Percentiles rank a stretch among this genome's conserved stretches.
These are phyloP conservation scores for Philereme transversata DNA, from an alignment of 2,888 invertebrate genomes.

Conservation along the genomic window DNA sequence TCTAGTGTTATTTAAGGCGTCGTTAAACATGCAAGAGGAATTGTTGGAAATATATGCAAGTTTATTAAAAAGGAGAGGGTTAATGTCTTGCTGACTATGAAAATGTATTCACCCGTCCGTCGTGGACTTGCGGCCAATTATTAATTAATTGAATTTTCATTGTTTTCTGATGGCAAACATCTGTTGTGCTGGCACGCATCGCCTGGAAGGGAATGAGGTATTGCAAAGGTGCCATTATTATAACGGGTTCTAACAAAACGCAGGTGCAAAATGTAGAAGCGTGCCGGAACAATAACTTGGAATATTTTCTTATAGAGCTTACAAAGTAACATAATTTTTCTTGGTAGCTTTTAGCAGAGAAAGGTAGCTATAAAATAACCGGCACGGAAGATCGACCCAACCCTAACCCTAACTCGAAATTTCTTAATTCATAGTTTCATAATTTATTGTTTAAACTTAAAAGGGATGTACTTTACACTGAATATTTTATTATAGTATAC, in stretches of 20 bases:
- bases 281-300: slow-evolving; percentile 18
- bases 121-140: slow-evolving; percentile 13
- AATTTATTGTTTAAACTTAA: no score
- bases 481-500: no score
- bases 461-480: no score
- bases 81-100: slow-evolving; percentile 16
- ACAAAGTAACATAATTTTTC: slow-evolving; percentile 9
- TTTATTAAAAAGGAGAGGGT: slow-evolving; percentile 9
- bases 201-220: slow-evolving; percentile 36
- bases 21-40: slow-evolving; percentile 59
- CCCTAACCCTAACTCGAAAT: no score
- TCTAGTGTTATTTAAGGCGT: slow-evolving; percentile 58
- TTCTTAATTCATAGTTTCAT: no score
- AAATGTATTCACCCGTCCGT: slow-evolving; percentile 8
- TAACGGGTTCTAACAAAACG: slow-evolving; percentile 24
- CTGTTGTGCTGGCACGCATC: slow-evolving; percentile 42
- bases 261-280: slow-evolving; percentile 36
- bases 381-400: no score
- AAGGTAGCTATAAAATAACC: no score
- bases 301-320: slow-evolving; percentile 17
- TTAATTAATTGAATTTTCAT: slow-evolving; percentile 38
- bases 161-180: slow-evolving; percentile 43
- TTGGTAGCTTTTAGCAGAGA: neutral
- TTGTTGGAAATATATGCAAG: slow-evolving; percentile 44
- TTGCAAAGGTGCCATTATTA: slow-evolving; percentile 32